Evolutionary conservation across 2,113 vertebrate species (phyloP), one percentile per base, ranked within the genome.

Genomic region (Chelonoidis abingdonii): DNA sequence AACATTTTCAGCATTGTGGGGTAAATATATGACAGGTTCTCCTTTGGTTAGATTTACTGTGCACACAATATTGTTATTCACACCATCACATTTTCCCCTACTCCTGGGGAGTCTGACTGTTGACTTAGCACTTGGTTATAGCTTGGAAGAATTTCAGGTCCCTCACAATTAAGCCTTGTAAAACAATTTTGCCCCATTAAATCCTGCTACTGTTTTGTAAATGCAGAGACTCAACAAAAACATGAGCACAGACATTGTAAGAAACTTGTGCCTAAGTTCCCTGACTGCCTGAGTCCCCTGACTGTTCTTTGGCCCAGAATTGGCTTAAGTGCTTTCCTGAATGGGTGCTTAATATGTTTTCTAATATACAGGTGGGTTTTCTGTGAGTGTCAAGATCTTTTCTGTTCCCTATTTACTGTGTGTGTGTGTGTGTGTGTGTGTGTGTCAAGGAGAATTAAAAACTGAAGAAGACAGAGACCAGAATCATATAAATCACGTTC

Each of bases 161-260:
- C 87, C n/a, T 38, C 35, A 10, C 88, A 65, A 54, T 69, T 0
- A 24, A 94, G 65, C 25, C 88, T 97, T 2, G 0, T 92, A 86
- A 94, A 96, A 86, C 81, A 94, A 50, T 87, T 81, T 59, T 57
- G 53, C 49, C 78, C 31, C 44, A 8, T 9, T 93, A 96, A 96
- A 94, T 95, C 93, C 41, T 85, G 10, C 41, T 82, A 91, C 44
- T 31, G 93, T 90, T 97, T 80, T 90, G 86, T 89, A 80, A 86
- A 91, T 89, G 88, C 87, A 93, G 94, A 84, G 89, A 91, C 89
- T 81, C 88, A 94, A 82, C 3, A 31, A 88, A 44, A 29, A 41
- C 89, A 72, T 93, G 82, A 93, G 75, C 53, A 19, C 65, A 81
- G 57, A 25, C 52, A 80, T 5, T 54, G 89, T 52, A 12, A 80